Evolutionary conservation across 2,888 invertebrate genomes (phyloP), one percentile per base, ranked within the genome.

Genomic region (Scaptomyza parva): DNA sequence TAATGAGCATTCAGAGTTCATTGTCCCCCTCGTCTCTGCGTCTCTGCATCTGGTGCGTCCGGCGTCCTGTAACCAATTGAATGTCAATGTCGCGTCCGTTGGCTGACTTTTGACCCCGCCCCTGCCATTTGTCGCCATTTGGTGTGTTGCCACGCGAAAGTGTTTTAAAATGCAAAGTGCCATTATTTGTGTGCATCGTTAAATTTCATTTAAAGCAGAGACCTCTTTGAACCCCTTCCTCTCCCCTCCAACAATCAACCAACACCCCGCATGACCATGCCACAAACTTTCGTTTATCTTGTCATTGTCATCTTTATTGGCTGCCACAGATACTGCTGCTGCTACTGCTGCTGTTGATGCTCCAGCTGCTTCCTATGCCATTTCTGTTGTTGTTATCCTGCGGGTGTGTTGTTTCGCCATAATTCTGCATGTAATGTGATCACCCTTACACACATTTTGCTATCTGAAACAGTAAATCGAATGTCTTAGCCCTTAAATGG

Each of bases 111-210:
- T 76, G 72, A 75, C 68, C 68, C 68, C 70, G 51, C 45, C 64
- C 55, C 57, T 22, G 35, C 59, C n/a, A n/a, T n/a, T n/a, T 20
- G 57, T 69, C 37, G 59, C 39, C 52, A 39, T 53, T 60, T 47
- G 63, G 37, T n/a, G n/a, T n/a, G n/a, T n/a, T n/a, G 22, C 39
- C 37, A 14, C 20, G 66, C 40, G 74, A 79, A 81, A 82, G 82
- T 78, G 82, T 76, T 85, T 85, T 85, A 82, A 83, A 84, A 84
- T 84, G 86, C 79, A 81, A 84, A 86, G 78, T 83, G 76, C 69
- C 81, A 70, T 85, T 83, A 84, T 85, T 85, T 81, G 81, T 81
- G 79, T 63, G 68, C 70, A 85, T 83, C 86, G 86, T 85, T 84
- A 85, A 84, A 85, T 81, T 87, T 86, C 87, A 86, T 73, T 87